A percentile compares a stretch with the other conserved stretches of the same genome.
Evolutionary conservation across 2,888 invertebrate species (phyloP).

Genomic region (Hedychridium roseum): DNA sequence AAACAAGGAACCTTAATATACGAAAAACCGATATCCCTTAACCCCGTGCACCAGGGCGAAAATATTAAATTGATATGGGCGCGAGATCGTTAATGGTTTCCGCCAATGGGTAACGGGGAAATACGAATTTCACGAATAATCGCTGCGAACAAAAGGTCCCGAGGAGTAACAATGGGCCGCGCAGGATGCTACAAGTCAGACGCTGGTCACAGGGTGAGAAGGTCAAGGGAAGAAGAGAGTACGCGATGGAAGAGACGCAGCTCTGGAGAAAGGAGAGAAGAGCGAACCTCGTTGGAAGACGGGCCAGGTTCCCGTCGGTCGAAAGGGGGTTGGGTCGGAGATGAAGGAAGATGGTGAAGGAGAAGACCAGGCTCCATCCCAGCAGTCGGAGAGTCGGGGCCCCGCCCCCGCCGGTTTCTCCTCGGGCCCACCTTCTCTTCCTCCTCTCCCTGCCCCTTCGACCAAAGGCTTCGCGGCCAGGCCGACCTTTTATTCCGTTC

Average conservation of each 20-base stretch:
- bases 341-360: constrained; percentile 58
- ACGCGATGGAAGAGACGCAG: constrained; percentile 20
- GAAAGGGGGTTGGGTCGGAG: constrained; percentile 56
- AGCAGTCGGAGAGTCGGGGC: constrained; percentile 54
- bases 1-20: too few relatives aligned
- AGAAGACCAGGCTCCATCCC: constrained; percentile 53
- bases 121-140: too few relatives aligned
- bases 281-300: too few relatives aligned
- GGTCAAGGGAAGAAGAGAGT: constrained; percentile 22
- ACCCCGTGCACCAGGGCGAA: too few relatives aligned
- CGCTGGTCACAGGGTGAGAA: constrained; percentile 24
- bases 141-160: too few relatives aligned
- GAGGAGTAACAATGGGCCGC: too few relatives aligned
- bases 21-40: too few relatives aligned
- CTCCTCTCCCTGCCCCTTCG: constrained; percentile 43
- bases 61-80: too few relatives aligned
- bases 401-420: constrained; percentile 56
- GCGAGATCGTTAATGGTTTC: too few relatives aligned
- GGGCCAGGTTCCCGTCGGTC: constrained; percentile 41
- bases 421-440: constrained; percentile 41
- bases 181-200: constrained; percentile 22
- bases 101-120: too few relatives aligned
- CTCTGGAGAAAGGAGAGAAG: constrained; percentile 25
- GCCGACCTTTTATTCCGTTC: constrained; percentile 46
- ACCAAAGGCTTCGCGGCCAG: constrained; percentile 41